Conservation (phyloP, 2,888 invertebrate species). For the Tolmerus cingulatus region DNA sequence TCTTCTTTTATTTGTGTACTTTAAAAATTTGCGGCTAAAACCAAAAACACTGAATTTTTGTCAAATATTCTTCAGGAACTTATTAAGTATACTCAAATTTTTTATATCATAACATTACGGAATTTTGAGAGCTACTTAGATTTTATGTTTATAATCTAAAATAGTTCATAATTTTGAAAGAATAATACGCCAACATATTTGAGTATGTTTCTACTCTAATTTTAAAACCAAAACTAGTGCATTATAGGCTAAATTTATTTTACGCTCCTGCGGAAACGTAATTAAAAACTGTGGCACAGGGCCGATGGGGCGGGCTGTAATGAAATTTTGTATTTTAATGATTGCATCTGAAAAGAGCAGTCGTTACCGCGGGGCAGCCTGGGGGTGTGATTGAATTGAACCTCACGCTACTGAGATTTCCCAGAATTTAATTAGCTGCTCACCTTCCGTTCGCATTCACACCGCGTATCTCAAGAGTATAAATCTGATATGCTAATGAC, state of each 20-base stretch:
- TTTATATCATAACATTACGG: too few relatives aligned
- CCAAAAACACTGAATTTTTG: too few relatives aligned
- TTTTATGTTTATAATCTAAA: too few relatives aligned
- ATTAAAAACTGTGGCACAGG: neutral
- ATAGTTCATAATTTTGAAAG: too few relatives aligned
- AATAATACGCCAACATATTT: too few relatives aligned
- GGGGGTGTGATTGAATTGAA: neutral
- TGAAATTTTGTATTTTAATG: neutral
- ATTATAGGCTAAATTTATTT: neutral
- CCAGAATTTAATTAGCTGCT: constrained; percentile 8
- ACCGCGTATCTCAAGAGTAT: neutral
- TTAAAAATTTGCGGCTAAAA: too few relatives aligned
- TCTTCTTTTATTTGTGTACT: too few relatives aligned
- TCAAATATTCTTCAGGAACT: too few relatives aligned
- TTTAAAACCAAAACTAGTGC: too few relatives aligned
- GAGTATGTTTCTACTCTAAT: too few relatives aligned
- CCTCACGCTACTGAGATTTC: neutral
- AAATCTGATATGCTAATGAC: constrained; percentile 31
- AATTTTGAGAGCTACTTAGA: too few relatives aligned
- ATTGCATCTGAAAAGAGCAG: neutral
- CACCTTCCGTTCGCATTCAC: constrained; percentile 4
- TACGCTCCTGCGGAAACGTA: neutral
- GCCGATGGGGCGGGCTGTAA: neutral
- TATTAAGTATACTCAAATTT: too few relatives aligned
- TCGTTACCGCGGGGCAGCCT: neutral